Conservation (phyloP, 2,113 vertebrate species). For the Lagopus muta region DNA sequence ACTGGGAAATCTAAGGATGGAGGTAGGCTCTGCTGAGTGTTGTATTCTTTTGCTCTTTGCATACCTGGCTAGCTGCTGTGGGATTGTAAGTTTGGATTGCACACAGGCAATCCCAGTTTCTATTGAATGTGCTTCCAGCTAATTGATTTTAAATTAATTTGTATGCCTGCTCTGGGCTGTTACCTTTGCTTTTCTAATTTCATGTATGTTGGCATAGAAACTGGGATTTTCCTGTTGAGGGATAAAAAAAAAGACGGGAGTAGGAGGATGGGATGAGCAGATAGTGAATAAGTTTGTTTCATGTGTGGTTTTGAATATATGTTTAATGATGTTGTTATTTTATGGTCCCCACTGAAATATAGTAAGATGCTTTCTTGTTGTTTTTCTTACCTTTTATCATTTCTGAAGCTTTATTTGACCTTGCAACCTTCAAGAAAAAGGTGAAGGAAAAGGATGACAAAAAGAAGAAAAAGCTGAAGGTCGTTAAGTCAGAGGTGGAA, state of each 20-base stretch:
- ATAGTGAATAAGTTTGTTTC: neutral
- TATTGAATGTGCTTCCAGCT: neutral
- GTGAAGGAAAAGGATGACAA: conserved; percentile 90
- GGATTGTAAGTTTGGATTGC: no score
- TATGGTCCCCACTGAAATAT: neutral
- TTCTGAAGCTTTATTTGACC: conserved; percentile 85
- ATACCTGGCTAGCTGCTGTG: neutral
- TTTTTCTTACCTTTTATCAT: neutral
- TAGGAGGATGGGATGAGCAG: neutral
- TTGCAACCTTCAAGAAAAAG: conserved; percentile 90
- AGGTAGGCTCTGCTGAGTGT: neutral
- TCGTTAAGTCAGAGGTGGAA: conserved; percentile 90
- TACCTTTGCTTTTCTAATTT: neutral
- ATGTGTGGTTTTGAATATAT: neutral
- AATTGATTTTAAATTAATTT: neutral
- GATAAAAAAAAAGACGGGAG: neutral
- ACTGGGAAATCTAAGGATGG: neutral
- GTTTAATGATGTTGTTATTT: neutral
- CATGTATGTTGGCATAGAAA: neutral
- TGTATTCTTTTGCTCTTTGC: neutral
- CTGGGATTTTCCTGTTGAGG: neutral
- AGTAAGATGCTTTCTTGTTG: neutral
- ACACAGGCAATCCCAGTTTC: neutral
- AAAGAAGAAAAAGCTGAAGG: conserved; percentile 90
- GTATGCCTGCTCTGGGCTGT: neutral